Conservation (phyloP, 1,140 invertebrate species). For the Octopus bimaculoides region DNA sequence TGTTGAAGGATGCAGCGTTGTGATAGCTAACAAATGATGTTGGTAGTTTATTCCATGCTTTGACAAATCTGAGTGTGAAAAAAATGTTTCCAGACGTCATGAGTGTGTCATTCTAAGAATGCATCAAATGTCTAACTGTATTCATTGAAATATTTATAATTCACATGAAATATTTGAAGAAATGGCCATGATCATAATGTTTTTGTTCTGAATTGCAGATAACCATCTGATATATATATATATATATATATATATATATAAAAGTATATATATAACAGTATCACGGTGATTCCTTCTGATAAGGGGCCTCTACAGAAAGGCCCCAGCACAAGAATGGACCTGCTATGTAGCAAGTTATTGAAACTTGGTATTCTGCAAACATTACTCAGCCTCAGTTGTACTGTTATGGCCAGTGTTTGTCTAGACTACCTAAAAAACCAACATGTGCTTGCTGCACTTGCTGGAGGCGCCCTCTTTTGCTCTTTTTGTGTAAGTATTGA, state of each 20-base stretch:
- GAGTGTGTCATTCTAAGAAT: no score
- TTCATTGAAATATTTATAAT: no score
- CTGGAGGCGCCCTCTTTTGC: constrained; percentile 1
- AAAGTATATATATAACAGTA: neutral
- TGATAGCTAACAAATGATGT: no score
- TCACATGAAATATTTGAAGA: no score
- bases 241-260: neutral
- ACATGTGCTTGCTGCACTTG: neutral
- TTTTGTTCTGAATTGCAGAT: no score
- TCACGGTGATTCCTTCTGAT: neutral
- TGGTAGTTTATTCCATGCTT: no score
- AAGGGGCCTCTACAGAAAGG: neutral
- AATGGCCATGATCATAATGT: no score
- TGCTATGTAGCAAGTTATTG: neutral
- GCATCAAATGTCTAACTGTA: no score
- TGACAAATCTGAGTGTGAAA: no score
- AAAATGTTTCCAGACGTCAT: no score
- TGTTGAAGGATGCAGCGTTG: no score
- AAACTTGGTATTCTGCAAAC: neutral
- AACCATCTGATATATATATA: neutral
- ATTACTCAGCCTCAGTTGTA: neutral
- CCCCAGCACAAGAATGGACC: neutral
- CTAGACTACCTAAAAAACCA: neutral
- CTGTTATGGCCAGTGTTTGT: neutral
- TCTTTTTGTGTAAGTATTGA: constrained; percentile 1